phyloP scores from a whole-genome alignment of 2,797 vertebrate genomes.

The Sebastes trivittatus region DNA sequence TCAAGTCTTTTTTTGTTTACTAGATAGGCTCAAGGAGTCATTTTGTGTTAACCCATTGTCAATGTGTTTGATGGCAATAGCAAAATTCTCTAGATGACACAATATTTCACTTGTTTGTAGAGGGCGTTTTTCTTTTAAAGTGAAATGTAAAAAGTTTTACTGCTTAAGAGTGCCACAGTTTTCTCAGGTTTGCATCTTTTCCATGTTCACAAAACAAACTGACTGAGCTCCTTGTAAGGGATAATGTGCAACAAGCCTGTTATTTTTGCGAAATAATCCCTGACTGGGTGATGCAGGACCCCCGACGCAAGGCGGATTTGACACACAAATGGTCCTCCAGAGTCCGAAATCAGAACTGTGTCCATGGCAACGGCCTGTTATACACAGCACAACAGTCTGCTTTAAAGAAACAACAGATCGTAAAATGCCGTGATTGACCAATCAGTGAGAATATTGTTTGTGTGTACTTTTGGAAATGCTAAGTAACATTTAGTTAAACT shows the following conservation, averaged over 20 bases:
- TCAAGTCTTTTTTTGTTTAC: not conserved
- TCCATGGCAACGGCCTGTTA: too few relatives aligned
- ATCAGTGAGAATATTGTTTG: not conserved
- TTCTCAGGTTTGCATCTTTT: not conserved
- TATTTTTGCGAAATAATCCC: too few relatives aligned
- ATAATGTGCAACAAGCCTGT: too few relatives aligned
- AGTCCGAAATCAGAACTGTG: too few relatives aligned
- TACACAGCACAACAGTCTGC: too few relatives aligned
- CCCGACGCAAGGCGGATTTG: too few relatives aligned
- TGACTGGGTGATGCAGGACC: too few relatives aligned
- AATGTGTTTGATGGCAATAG: not conserved
- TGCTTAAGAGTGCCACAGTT: not conserved
- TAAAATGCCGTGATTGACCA: fast-evolving
- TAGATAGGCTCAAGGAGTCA: not conserved
- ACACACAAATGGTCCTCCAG: too few relatives aligned
- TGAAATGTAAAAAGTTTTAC: not conserved
- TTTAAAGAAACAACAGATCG: too few relatives aligned
- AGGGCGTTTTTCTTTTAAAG: not conserved
- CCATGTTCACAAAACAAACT: not conserved
- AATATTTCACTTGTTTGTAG: not conserved
- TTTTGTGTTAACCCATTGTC: not conserved
- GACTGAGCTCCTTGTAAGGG: not conserved
- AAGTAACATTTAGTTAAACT: not conserved
- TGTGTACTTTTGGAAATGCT: not conserved
- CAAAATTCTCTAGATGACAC: not conserved